Percentiles rank a stretch among this genome's conserved stretches.
phyloP scores from a whole-genome alignment of 2,113 vertebrate species.

The Forbesichthys papilliferus region DNA sequence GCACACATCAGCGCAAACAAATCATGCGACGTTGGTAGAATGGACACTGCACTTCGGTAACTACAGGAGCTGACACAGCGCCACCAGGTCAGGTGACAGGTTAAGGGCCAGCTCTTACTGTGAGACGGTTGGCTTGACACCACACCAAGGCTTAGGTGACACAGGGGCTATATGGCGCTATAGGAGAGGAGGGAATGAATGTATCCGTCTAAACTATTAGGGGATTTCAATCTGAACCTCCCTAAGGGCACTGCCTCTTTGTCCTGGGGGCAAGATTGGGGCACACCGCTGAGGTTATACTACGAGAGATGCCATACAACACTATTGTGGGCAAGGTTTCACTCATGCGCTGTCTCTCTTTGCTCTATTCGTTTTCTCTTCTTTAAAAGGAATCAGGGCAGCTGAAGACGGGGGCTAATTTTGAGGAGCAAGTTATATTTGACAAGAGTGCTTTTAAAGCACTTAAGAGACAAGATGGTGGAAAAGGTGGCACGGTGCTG shows the following conservation, averaged over 20 bases:
- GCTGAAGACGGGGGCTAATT: constrained; percentile 57
- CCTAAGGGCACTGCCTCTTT: constrained; percentile 63
- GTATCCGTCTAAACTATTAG: constrained; percentile 62
- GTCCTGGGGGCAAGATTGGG: constrained; percentile 57
- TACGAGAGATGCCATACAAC: constrained; percentile 60
- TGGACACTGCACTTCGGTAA: constrained; percentile 15
- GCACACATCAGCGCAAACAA: constrained; percentile 22
- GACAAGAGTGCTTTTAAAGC: constrained; percentile 66
- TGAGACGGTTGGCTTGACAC: constrained; percentile 16
- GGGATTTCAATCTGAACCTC: constrained; percentile 66
- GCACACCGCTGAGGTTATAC: constrained; percentile 61
- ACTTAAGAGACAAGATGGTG: constrained; percentile 58
- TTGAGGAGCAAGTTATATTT: constrained; percentile 64
- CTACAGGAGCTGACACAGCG: neutral
- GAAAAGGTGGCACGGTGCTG: constrained; percentile 43
- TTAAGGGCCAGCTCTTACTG: constrained; percentile 26
- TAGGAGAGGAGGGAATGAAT: constrained; percentile 47
- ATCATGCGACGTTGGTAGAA: constrained; percentile 39
- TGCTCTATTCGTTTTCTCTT: constrained; percentile 25
- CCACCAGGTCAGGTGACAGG: constrained; percentile 15
- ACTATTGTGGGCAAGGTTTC: constrained; percentile 60
- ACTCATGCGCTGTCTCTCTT: constrained; percentile 34
- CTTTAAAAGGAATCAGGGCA: constrained; percentile 52
- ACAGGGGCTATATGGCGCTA: constrained; percentile 42
- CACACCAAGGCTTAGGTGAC: constrained; percentile 49